Evolutionary conservation across 1,140 invertebrate genomes (phyloP).

Genomic region (Asbolus verrucosus): DNA sequence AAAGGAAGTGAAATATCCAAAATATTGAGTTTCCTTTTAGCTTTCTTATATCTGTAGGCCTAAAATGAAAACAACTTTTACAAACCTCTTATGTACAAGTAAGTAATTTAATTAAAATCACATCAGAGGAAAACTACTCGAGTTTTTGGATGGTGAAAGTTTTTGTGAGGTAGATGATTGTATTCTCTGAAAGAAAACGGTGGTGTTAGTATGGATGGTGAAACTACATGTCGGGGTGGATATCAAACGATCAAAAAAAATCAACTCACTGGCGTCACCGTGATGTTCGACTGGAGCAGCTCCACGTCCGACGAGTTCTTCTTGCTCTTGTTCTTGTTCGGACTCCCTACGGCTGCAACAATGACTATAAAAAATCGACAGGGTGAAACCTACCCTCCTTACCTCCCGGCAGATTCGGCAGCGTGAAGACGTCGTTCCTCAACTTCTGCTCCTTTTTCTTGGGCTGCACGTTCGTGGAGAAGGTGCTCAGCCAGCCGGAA

Average conservation of each 20-base stretch:
- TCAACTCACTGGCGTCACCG: conserved; percentile 63
- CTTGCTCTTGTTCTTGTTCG: conserved; percentile 67
- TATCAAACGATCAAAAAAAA: neutral
- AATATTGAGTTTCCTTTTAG: conserved; percentile 58
- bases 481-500: conserved; percentile 52
- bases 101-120: conserved; percentile 3
- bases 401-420: conserved; percentile 69
- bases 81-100: conserved; percentile 11
- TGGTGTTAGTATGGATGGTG: conserved; percentile 30
- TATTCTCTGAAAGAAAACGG: conserved; percentile 59
- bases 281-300: conserved; percentile 48
- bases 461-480: neutral
- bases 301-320: conserved; percentile 61
- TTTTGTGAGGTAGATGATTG: conserved; percentile 59
- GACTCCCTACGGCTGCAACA: conserved; percentile 67
- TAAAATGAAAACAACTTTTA: conserved; percentile 55
- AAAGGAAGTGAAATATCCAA: conserved; percentile 56
- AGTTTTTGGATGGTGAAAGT: conserved; percentile 52
- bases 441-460: conserved; percentile 55
- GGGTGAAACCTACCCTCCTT: conserved; percentile 46
- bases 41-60: conserved; percentile 60
- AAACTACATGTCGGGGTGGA: conserved; percentile 14
- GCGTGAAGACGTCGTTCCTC: conserved; percentile 64
- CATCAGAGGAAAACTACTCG: conserved; percentile 48
- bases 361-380: conserved; percentile 7